Percentiles rank a stretch among this genome's conserved stretches.
phyloP scores from a whole-genome alignment of 2,113 vertebrate genomes.

The Malurus melanocephalus region DNA sequence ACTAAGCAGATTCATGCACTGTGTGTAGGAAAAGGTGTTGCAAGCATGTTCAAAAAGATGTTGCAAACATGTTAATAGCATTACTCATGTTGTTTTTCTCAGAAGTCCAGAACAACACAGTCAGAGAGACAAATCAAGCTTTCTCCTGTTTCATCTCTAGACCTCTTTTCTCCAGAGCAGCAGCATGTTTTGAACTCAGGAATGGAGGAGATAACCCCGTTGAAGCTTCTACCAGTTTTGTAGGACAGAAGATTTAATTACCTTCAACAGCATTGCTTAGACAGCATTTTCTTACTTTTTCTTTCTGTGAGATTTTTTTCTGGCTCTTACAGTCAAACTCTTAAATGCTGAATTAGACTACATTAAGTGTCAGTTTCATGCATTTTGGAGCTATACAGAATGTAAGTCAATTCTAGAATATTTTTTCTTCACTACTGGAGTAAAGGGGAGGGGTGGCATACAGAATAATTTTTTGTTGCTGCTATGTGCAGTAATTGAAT shows the following conservation, averaged over 20 bases:
- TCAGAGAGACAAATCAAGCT: background rate
- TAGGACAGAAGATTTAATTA: background rate
- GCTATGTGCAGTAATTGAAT: background rate
- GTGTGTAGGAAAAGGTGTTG: background rate
- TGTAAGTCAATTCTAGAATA: background rate
- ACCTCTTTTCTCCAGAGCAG: background rate
- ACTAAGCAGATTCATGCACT: background rate
- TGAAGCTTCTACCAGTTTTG: background rate
- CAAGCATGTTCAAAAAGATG: background rate
- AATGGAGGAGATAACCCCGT: background rate
- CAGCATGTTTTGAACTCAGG: background rate
- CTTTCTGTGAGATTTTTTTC: background rate
- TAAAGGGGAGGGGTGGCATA: background rate
- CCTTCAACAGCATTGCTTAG: background rate
- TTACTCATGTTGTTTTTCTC: slow-evolving; percentile 32
- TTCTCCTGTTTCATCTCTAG: background rate
- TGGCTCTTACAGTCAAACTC: background rate
- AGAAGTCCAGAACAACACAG: background rate
- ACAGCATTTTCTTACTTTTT: background rate
- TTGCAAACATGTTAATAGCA: slow-evolving; percentile 7
- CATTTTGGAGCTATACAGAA: background rate
- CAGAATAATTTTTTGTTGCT: background rate
- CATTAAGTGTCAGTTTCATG: background rate
- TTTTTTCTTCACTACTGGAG: background rate
- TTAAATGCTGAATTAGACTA: background rate